Conservation (phyloP, 2,888 invertebrate genomes). For the Dicroscelio sp. region DNA sequence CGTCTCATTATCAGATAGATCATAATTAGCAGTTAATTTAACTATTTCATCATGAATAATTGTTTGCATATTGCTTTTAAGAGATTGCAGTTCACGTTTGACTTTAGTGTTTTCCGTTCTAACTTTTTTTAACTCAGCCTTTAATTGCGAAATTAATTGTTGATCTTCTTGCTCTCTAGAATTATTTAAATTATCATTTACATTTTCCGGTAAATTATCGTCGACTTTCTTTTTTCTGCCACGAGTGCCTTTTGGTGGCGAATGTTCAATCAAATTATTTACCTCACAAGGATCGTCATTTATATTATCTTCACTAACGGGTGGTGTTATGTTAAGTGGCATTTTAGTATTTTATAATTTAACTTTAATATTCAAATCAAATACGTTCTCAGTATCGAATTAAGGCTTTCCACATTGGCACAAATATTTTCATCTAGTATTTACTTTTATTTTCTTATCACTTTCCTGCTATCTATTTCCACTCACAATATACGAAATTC, state of each 20-base stretch:
- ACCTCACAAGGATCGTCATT: neutral
- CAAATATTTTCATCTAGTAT: no score
- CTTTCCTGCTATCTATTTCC: no score
- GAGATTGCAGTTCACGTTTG: neutral
- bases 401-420: no score
- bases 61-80: conserved; percentile 27
- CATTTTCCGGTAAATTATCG: neutral
- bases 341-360: neutral
- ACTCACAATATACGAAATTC: no score
- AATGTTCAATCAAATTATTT: neutral
- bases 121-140: conserved; percentile 14
- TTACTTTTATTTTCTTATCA: no score
- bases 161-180: neutral
- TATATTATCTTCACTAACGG: neutral
- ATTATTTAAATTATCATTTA: neutral
- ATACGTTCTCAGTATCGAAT: no score
- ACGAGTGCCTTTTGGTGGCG: neutral
- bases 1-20: neutral
- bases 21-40: neutral
- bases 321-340: neutral
- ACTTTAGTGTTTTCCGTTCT: conserved; percentile 16
- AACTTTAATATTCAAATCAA: neutral
- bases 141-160: conserved; percentile 5
- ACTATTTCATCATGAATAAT: conserved; percentile 15
- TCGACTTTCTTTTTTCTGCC: neutral